Evolutionary conservation across 1,140 invertebrate species (phyloP).

Genomic region (Lasioglossum albipes): DNA sequence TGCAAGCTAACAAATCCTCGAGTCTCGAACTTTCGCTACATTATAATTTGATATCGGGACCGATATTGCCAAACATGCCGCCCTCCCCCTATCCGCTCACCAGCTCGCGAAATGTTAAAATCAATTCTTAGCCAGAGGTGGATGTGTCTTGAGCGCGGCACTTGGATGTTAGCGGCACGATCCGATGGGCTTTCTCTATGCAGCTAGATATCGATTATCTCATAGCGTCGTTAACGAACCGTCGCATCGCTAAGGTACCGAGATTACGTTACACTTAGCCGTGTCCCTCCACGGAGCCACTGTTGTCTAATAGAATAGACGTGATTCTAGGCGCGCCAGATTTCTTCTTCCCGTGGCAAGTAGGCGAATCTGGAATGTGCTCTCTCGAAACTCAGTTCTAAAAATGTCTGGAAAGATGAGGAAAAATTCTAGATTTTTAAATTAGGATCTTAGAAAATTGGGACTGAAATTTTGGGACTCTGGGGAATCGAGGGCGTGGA

Average conservation of each 20-base stretch:
- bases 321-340: background rate
- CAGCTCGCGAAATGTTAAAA: background rate
- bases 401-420: no score
- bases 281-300: background rate
- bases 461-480: no score
- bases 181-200: background rate
- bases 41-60: conserved; percentile 24
- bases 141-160: conserved; percentile 7
- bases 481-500: no score
- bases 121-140: background rate
- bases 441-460: no score
- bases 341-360: conserved; percentile 5
- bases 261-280: conserved; percentile 59
- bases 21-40: conserved; percentile 14
- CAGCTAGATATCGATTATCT: conserved; percentile 49
- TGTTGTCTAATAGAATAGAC: conserved; percentile 38
- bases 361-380: background rate
- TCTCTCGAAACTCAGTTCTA: no score
- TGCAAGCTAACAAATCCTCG: conserved; percentile 15
- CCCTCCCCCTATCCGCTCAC: no score
- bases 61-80: background rate
- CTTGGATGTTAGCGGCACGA: conserved; percentile 8
- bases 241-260: conserved; percentile 44
- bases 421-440: no score
- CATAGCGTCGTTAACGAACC: conserved; percentile 50